phyloP scores from a whole-genome alignment of 2,113 vertebrate species.

The Tympanuchus pallidicinctus region DNA sequence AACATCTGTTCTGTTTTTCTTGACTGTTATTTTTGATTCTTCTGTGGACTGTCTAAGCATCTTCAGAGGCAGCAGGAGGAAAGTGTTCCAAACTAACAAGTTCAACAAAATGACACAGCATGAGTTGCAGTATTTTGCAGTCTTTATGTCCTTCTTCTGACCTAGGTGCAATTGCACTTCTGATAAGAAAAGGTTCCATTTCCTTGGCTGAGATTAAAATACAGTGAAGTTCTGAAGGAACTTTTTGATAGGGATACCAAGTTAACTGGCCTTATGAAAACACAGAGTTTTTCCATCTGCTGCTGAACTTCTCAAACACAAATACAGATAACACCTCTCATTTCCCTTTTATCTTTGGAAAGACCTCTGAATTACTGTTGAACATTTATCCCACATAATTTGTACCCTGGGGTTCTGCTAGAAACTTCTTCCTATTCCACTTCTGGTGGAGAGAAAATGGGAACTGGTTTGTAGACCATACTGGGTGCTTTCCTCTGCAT shows the following conservation, averaged over 20 bases:
- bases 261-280: neutral
- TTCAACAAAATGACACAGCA: constrained; percentile 58
- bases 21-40: neutral
- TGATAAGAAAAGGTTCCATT: constrained; percentile 1
- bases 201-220: neutral
- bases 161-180: neutral
- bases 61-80: neutral
- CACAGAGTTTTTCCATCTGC: neutral
- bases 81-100: constrained; percentile 8
- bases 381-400: neutral
- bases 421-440: neutral
- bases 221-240: neutral
- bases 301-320: neutral
- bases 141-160: constrained; percentile 31
- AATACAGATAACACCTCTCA: neutral
- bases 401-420: neutral
- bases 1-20: neutral
- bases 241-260: neutral
- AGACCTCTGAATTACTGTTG: neutral
- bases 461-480: neutral
- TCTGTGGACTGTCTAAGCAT: neutral
- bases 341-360: neutral
- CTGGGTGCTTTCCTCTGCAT: neutral
- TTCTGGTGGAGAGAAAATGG: neutral
- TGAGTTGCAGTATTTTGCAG: constrained; percentile 56